phyloP scores from a whole-genome alignment of 2,888 invertebrate genomes.

The Nezara viridula region DNA sequence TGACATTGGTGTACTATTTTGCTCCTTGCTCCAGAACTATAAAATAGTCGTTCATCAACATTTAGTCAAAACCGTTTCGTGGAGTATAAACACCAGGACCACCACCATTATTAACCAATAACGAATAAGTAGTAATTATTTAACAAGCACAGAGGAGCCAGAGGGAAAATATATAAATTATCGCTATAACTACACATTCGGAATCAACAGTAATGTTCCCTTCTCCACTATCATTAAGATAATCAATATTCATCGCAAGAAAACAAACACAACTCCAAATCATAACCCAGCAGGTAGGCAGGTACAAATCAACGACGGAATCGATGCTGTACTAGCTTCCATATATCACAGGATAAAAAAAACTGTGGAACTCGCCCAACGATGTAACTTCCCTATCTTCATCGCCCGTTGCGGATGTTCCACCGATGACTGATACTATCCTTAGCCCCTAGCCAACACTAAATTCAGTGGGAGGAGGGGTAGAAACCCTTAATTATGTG shows the following conservation, averaged over 20 bases:
- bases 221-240: slow-evolving; percentile 7
- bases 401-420: neutral
- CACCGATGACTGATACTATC: neutral
- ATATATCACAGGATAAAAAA: slow-evolving; percentile 35
- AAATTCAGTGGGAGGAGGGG: slow-evolving; percentile 30
- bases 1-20: too few species aligned
- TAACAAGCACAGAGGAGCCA: neutral
- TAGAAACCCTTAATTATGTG: slow-evolving; percentile 40
- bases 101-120: neutral
- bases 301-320: slow-evolving; percentile 24
- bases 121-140: neutral
- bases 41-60: neutral
- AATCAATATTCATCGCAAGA: slow-evolving; percentile 14
- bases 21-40: too few species aligned
- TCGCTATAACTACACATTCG: neutral
- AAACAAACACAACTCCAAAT: slow-evolving; percentile 30
- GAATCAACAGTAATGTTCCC: neutral
- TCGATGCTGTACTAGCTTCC: neutral
- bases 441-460: slow-evolving; percentile 35
- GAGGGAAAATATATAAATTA: neutral
- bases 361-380: slow-evolving; percentile 18
- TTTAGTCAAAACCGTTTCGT: neutral
- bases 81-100: neutral
- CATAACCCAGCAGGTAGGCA: slow-evolving; percentile 16
- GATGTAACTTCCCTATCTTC: slow-evolving; percentile 7